Percentiles rank a stretch among this genome's conserved stretches.
Conservation (phyloP, 2,888 invertebrate species). For the Cremastobaeus sp. region DNA sequence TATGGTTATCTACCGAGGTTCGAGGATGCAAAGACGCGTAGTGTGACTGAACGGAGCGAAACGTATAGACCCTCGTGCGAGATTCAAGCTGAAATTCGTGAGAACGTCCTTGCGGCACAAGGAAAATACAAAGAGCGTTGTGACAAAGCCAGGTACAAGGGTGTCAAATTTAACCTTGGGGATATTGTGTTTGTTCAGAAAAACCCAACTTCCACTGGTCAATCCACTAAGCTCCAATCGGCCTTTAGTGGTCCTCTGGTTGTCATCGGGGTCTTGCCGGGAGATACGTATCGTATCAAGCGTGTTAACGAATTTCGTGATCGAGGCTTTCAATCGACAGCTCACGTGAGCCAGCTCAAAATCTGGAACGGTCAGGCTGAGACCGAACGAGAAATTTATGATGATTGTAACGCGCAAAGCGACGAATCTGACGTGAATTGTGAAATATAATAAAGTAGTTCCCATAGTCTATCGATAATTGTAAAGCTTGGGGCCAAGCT, state of each 20-base stretch:
- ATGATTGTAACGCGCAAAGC: too few species aligned
- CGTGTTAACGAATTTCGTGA: not conserved
- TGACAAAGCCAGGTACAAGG: not conserved
- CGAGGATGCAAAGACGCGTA: conserved; percentile 25
- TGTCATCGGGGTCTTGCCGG: conserved; percentile 5
- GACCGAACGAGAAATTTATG: too few species aligned
- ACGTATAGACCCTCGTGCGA: conserved; percentile 23
- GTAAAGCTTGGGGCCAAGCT: too few species aligned
- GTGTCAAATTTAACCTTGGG: conserved; percentile 17
- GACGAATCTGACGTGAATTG: too few species aligned
- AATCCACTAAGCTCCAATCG: conserved; percentile 37
- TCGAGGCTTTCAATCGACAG: not conserved
- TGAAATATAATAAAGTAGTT: too few species aligned
- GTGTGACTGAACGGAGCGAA: conserved; percentile 1
- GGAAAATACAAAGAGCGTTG: not conserved
- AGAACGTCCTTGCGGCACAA: not conserved
- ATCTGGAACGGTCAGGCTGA: too few species aligned
- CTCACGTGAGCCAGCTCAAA: conserved; percentile 44
- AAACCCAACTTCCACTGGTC: conserved; percentile 23
- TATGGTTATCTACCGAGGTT: conserved; percentile 49
- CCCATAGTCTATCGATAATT: too few species aligned
- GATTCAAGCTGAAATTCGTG: not conserved
- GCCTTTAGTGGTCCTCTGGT: conserved; percentile 32
- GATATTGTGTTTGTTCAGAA: conserved; percentile 31
- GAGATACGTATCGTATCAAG: conserved; percentile 13